Evolutionary conservation across 2,797 vertebrate species (phyloP), one percentile per base, ranked within the genome.

Genomic region (Phaenicophaeus curvirostris): DNA sequence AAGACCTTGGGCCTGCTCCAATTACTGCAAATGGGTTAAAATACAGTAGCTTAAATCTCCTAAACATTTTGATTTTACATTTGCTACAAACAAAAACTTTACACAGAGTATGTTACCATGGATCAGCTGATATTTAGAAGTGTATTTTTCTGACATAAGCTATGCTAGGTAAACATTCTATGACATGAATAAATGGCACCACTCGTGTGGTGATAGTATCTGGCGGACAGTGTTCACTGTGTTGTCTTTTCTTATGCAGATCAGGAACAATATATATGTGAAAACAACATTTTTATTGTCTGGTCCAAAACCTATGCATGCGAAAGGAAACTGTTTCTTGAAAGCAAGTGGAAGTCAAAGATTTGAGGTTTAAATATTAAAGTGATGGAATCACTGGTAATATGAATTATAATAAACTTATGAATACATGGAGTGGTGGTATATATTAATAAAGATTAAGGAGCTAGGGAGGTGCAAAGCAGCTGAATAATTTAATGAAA

Each of bases 101-200:
- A 28, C 1, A 1, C 55, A n/a, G 35, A 69, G 15, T 33, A 41
- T 20, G 11, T 63, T 68, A 55, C 16, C 4, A 4, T 68, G 62
- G 31, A 51, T 89, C 39, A 79, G 23, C 25, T 71, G 48, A 37
- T 84, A 67, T 1, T 86, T 55, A 48, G 28, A 80, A 71, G 20
- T 19, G 12, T 58, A 7, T 41, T 91, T 86, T 93, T 92, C 7
- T 37, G 11, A 8, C 4, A 3, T 11, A 63, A 54, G 2, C 77
- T 72, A 15, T 15, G 21, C 13, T 59, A 25, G 39, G 11, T 78
- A 31, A 90, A 44, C 18, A 14, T 11, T 74, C 31, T 1, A 5
- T 77, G 61, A 20, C 13, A 10, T 31, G n/a, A 58, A 25, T 39
- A 0, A 0, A 3, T 75, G 62, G 48, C 7, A 48, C 8, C n/a